Evolutionary conservation across 1,140 invertebrate genomes (phyloP).

Genomic region (Ceratoteleas bidentatus): DNA sequence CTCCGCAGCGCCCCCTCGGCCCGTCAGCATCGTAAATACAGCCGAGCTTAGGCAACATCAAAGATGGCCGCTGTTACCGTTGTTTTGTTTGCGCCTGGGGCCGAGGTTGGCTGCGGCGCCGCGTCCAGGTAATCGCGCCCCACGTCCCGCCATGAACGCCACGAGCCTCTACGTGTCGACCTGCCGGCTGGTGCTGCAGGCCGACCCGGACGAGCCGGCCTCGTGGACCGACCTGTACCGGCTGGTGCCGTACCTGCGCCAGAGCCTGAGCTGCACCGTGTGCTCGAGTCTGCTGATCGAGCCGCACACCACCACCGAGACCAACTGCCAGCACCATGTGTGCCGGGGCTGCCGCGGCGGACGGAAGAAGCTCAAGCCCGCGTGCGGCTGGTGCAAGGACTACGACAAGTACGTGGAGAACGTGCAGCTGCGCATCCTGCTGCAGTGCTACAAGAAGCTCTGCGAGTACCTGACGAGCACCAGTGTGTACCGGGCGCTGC

Average conservation of each 20-base stretch:
- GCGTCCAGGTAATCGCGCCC: conserved; percentile 18
- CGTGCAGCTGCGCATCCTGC: conserved; percentile 88
- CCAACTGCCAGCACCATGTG: conserved; percentile 94
- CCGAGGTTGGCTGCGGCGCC: conserved; percentile 3
- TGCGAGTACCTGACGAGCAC: conserved; percentile 91
- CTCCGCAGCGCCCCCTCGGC: no score
- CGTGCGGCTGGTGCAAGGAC: conserved; percentile 92
- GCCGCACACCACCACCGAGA: conserved; percentile 90
- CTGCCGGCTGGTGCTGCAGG: conserved; percentile 89
- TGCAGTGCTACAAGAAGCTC: conserved; percentile 94
- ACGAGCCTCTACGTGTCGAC: conserved; percentile 92
- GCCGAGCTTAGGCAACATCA: not conserved
- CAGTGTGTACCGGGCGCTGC: conserved; percentile 85
- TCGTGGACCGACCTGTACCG: conserved; percentile 91
- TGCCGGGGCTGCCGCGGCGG: conserved; percentile 91
- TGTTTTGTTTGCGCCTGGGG: conserved; percentile 43
- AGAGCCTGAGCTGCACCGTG: conserved; percentile 93
- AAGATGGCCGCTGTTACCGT: conserved; percentile 50
- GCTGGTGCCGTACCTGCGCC: conserved; percentile 90
- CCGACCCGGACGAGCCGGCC: conserved; percentile 85
- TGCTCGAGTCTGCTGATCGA: conserved; percentile 91
- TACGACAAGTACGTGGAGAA: conserved; percentile 92
- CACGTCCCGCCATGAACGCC: conserved; percentile 87
- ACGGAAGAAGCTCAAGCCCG: conserved; percentile 91
- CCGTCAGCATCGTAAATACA: no score